phyloP scores from a whole-genome alignment of 2,888 invertebrate genomes.

The Copidosoma aretas region DNA sequence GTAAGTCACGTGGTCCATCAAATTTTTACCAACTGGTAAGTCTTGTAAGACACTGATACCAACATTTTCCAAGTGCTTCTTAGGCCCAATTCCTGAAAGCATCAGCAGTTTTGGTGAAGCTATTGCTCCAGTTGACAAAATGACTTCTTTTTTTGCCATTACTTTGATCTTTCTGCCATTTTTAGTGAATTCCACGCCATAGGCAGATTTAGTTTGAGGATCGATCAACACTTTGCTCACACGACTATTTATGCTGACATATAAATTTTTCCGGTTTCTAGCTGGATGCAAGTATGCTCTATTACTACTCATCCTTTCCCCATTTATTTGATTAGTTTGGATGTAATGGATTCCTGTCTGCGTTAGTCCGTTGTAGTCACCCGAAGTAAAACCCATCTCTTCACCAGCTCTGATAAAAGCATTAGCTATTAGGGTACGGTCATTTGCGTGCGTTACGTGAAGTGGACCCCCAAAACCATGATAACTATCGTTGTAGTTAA shows the following conservation, averaged over 20 bases:
- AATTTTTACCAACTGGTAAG: conserved; percentile 71
- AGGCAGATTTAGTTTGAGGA: conserved; percentile 68
- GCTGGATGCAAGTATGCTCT: conserved; percentile 68
- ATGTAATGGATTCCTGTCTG: conserved; percentile 11
- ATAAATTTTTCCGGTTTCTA: conserved; percentile 70
- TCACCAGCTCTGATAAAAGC: conserved; percentile 6
- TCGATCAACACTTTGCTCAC: conserved; percentile 75
- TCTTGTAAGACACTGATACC: conserved; percentile 67
- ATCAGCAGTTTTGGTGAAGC: conserved; percentile 80
- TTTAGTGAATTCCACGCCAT: conserved; percentile 73
- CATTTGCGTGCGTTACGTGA: background rate
- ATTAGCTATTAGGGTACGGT: background rate
- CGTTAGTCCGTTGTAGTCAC: conserved; percentile 20
- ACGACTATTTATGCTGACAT: conserved; percentile 68
- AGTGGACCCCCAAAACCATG: conserved; percentile 16
- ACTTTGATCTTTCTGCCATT: conserved; percentile 63
- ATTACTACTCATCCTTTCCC: conserved; percentile 61
- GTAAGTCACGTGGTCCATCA: conserved; percentile 74
- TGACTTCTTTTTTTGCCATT: conserved; percentile 73
- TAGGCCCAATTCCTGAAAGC: conserved; percentile 80
- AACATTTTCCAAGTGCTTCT: conserved; percentile 66
- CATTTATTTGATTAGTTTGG: conserved; percentile 19
- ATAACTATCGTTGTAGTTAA: conserved; percentile 60
- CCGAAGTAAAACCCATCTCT: conserved; percentile 11
- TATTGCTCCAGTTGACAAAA: conserved; percentile 77